Evolutionary conservation across 2,797 vertebrate genomes (phyloP).

Genomic region (Chaetodon trifasciatus): DNA sequence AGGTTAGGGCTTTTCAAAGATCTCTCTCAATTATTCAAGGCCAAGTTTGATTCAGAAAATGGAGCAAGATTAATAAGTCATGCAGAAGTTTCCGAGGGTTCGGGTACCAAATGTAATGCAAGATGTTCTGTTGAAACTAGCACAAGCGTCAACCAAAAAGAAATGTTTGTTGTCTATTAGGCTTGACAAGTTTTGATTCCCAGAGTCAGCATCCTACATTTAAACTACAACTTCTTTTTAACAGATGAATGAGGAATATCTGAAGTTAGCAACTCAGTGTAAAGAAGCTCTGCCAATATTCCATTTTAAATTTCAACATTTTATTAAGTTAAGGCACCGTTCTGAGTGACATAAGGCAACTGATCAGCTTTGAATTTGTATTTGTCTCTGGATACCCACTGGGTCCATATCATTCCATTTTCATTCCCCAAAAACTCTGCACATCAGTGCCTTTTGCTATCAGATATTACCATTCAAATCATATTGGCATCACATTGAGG

Average conservation of each 20-base stretch:
- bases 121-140: slow-evolving; percentile 49
- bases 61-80: slow-evolving; percentile 79
- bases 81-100: slow-evolving; percentile 66
- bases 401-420: slow-evolving; percentile 29
- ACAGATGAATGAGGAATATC: slow-evolving; percentile 13
- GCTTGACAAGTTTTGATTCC: slow-evolving; percentile 43
- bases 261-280: slow-evolving; percentile 15
- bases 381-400: slow-evolving; percentile 39
- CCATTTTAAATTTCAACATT: slow-evolving; percentile 26
- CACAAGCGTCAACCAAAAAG: slow-evolving; percentile 30
- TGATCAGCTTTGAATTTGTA: slow-evolving; percentile 38
- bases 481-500: slow-evolving; percentile 65
- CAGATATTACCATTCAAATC: slow-evolving; percentile 66
- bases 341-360: slow-evolving; percentile 13
- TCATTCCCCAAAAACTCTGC: slow-evolving; percentile 29
- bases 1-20: slow-evolving; percentile 80
- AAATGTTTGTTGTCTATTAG: slow-evolving; percentile 42
- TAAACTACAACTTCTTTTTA: slow-evolving; percentile 13
- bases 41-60: slow-evolving; percentile 78
- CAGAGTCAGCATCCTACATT: slow-evolving; percentile 33
- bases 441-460: slow-evolving; percentile 54
- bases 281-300: slow-evolving; percentile 24
- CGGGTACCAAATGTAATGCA: slow-evolving; percentile 48
- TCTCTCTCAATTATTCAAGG: slow-evolving; percentile 80
- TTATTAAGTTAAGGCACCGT: slow-evolving; percentile 1